These are phyloP conservation scores for Oncorhynchus masou DNA, from an alignment of 2,113 vertebrate species.

Conservation along the genomic window DNA sequence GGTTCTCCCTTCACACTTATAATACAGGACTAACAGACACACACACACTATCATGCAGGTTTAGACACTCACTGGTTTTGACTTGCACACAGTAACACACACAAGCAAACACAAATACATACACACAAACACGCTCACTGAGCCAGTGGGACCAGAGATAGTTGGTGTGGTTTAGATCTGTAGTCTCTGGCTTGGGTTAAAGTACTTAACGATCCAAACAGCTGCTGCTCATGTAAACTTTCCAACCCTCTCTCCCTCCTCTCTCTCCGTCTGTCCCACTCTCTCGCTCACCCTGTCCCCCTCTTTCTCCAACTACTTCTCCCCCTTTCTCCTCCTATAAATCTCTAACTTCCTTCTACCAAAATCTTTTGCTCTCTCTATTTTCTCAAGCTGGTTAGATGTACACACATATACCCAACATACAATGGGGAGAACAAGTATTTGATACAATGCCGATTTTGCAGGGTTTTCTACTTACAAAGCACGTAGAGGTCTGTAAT, in stretches of 20 bases:
- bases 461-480: too few relatives aligned
- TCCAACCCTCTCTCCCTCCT: conserved; percentile 17
- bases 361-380: neutral
- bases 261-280: neutral
- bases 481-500: too few relatives aligned
- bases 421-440: too few relatives aligned
- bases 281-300: conserved; percentile 4
- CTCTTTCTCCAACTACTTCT: neutral
- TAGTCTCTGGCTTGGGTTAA: conserved; percentile 43
- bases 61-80: neutral
- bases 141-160: conserved; percentile 24
- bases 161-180: conserved; percentile 27
- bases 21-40: conserved; percentile 7
- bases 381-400: too few relatives aligned
- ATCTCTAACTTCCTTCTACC: too few relatives aligned
- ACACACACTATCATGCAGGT: neutral
- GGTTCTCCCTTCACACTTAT: conserved; percentile 33
- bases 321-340: neutral
- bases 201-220: conserved; percentile 68
- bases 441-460: accelerated
- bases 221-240: conserved; percentile 71
- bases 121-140: neutral
- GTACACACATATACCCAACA: too few relatives aligned
- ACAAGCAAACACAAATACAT: neutral
- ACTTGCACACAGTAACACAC: too few relatives aligned